Evolutionary conservation across 2,888 invertebrate genomes (phyloP).

Genomic region (Aspidapion aeneum): DNA sequence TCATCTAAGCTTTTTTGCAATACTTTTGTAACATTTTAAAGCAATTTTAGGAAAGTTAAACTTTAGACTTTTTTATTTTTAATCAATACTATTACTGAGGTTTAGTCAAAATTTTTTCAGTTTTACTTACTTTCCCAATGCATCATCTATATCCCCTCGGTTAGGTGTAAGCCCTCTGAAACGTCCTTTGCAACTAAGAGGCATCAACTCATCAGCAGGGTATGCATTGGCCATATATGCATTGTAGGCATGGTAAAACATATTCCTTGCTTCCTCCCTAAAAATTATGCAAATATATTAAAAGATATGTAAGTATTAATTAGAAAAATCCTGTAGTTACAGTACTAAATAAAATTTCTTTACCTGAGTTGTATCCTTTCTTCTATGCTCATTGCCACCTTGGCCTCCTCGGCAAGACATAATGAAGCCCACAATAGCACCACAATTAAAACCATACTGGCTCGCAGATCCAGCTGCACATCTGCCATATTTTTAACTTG

Average conservation of each 20-base stretch:
- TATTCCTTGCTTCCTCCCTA: slow-evolving; percentile 87
- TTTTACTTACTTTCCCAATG: slow-evolving; percentile 87
- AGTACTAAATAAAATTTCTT: too few relatives aligned
- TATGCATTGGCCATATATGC: slow-evolving; percentile 98
- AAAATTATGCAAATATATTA: too few relatives aligned
- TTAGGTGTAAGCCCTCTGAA: slow-evolving; percentile 86
- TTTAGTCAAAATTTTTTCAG: too few relatives aligned
- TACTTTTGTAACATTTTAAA: too few relatives aligned
- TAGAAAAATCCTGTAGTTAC: slow-evolving; percentile 1
- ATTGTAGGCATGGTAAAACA: slow-evolving; percentile 96
- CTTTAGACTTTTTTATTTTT: too few relatives aligned
- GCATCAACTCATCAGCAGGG: slow-evolving; percentile 98
- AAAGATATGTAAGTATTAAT: slow-evolving; percentile 7
- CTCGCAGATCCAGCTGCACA: too few relatives aligned
- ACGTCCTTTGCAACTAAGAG: slow-evolving; percentile 89
- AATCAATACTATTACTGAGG: too few relatives aligned
- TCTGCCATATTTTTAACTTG: background rate
- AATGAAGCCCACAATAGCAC: slow-evolving; percentile 25
- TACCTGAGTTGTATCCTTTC: slow-evolving; percentile 35
- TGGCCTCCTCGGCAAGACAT: slow-evolving; percentile 29
- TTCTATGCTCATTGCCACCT: slow-evolving; percentile 30
- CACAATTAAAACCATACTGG: slow-evolving; percentile 11
- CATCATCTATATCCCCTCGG: slow-evolving; percentile 95
- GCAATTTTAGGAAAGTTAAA: too few relatives aligned
- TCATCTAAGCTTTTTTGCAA: too few relatives aligned